Base-by-base conservation (phyloP, 2,797 vertebrate species). In the Cossypha caffra region DNA sequence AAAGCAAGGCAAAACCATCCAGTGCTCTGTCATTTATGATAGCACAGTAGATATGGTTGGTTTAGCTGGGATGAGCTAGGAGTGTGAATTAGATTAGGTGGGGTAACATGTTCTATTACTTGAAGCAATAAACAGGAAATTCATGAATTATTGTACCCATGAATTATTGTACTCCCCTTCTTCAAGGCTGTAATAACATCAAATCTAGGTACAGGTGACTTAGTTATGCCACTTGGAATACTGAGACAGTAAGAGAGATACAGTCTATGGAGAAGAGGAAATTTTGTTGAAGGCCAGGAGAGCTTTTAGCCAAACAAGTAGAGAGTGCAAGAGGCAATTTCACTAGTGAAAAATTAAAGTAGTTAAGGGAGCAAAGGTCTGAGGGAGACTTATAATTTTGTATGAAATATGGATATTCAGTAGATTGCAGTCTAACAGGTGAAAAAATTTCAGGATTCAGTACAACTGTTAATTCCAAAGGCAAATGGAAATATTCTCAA, bases 391-490 rank as follows among this genome's bases (percentile, higher is more conserved):
- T 75, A 45, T 2, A 64, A 89, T 26, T 74, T 63, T n/a, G 16
- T 23, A 64, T 29, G 72, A 91, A 83, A 80, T 57, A 67, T 12
- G 35, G 33, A 29, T 54, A 35, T 42, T 64, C 26, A 24, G 57
- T 68, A 80, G 85, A 68, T 88, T 1, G 5, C 17, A 5, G 33
- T 57, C 57, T 83, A 67, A 74, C 21, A 66, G 45, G 50, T 17
- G n/a, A 85, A 31, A 52, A 89, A 87, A 64, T 57, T n/a, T 88
- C 48, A 64, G 51, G 28, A 86, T n/a, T 48, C 38, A 48, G 15
- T 63, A 77, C 9, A 45, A 45, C 40, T 72, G 52, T 74, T 92
- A 88, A 86, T 64, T 92, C 28, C 33, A n/a, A 81, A 83, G 48
- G 18, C 69, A 66, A 37, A 45, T n/a, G 55, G 55, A 91, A 80